phyloP scores from a whole-genome alignment of 1,140 invertebrate genomes.

The Littorina saxatilis region DNA sequence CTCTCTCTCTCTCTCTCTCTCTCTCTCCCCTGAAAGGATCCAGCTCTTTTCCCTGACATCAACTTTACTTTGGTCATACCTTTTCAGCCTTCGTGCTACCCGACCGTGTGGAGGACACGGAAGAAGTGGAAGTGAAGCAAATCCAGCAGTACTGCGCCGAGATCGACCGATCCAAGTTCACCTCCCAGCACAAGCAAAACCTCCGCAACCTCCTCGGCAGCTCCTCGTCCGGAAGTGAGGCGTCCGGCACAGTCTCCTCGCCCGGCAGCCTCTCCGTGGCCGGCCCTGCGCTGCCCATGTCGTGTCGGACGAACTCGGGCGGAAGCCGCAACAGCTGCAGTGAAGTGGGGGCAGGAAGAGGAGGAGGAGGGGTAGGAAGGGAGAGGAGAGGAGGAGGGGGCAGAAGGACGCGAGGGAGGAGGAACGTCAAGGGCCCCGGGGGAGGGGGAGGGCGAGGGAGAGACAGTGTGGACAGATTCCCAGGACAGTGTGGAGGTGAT shows the following conservation, averaged over 20 bases:
- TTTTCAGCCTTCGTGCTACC: constrained; percentile 1
- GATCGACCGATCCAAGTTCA: constrained; percentile 52
- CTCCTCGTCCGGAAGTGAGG: constrained; percentile 32
- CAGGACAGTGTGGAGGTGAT: too few relatives aligned
- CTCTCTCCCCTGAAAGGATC: too few relatives aligned
- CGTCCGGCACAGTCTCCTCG: not conserved
- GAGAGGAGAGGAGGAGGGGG: not conserved
- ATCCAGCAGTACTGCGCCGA: constrained; percentile 50
- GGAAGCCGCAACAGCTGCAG: constrained; percentile 21
- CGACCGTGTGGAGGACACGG: constrained; percentile 10
- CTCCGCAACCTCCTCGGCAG: constrained; percentile 50
- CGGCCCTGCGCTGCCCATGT: not conserved
- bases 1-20: not conserved
- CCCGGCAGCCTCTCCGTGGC: not conserved
- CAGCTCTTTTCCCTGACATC: too few relatives aligned
- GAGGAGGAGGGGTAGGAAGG: not conserved
- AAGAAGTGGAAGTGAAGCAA: constrained; percentile 35
- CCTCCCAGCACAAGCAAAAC: constrained; percentile 44
- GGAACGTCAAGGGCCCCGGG: not conserved
- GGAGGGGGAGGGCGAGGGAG: too few relatives aligned
- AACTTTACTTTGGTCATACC: too few relatives aligned
- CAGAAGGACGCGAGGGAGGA: not conserved
- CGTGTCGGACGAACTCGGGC: not conserved
- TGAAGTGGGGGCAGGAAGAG: not conserved
- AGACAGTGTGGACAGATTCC: too few relatives aligned